A percentile compares a stretch with the other conserved stretches of the same genome.
These are phyloP conservation scores for Lasioglossum figueresi DNA, from an alignment of 2,888 invertebrate species.

Conservation along the genomic window DNA sequence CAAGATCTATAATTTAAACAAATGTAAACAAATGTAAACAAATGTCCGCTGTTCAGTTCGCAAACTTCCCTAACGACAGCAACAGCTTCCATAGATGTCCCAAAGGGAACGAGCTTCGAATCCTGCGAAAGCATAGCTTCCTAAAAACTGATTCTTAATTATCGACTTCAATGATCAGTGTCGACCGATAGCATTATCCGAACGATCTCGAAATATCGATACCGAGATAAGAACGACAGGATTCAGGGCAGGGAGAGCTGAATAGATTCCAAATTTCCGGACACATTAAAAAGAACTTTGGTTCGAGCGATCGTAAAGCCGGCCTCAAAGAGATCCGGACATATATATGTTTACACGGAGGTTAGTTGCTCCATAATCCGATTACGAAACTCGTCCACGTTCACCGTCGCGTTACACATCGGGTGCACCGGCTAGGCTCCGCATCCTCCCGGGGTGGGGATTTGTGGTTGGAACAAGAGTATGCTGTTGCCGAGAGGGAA, in stretches of 20 bases:
- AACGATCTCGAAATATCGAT: background rate
- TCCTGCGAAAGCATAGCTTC: too few relatives aligned
- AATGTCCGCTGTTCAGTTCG: too few relatives aligned
- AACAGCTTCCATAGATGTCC: too few relatives aligned
- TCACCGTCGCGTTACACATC: slow-evolving; percentile 36
- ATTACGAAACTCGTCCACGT: slow-evolving; percentile 42
- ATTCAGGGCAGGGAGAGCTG: background rate
- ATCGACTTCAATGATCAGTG: background rate
- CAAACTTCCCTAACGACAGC: too few relatives aligned
- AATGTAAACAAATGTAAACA: too few relatives aligned
- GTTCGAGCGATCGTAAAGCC: background rate
- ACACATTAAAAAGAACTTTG: background rate
- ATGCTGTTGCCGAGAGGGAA: slow-evolving; percentile 2
- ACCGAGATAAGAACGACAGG: background rate
- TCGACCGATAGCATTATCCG: background rate
- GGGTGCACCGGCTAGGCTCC: slow-evolving; percentile 17
- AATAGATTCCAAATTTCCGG: background rate
- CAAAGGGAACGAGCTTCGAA: too few relatives aligned
- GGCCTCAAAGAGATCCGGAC: background rate
- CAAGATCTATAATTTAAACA: too few relatives aligned
- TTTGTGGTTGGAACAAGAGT: slow-evolving; percentile 19
- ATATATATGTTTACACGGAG: background rate
- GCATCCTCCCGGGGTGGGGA: slow-evolving; percentile 12
- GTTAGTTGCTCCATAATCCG: slow-evolving; percentile 34
- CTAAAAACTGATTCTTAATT: background rate